Base-by-base conservation (phyloP, 2,888 invertebrate species). In the Drosophila colorata region DNA sequence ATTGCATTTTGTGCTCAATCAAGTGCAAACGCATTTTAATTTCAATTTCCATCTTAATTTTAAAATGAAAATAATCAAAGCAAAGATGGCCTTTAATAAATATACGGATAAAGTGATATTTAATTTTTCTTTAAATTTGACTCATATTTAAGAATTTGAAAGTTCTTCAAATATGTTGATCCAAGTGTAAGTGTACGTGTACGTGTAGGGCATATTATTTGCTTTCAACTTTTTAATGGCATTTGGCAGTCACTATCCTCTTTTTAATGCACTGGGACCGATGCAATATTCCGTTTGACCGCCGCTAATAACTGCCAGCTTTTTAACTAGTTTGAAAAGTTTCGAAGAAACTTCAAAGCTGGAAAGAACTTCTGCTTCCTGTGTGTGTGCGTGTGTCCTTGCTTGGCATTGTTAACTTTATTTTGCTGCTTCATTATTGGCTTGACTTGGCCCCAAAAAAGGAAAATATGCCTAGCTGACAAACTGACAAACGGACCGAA, bases 261-360 rank as follows among this genome's bases (percentile, higher is more conserved):
- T 38, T 63, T 38, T 63, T 38, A 46, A 63, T 74, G 59, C 56
- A 57, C 52, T 57, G 52, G 35, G 38, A 2, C 28, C 56, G 28
- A 14, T 64, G 63, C 53, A 69, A 57, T 69, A 75, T 69, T 20
- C 76, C 35, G 18, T 75, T 64, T 75, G 63, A 47, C 25, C 9
- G 25, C 7, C 41, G 23, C 8, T 14, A 52, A 51, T 51, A 49
- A 16, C 52, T 53, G 40, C 6, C 44, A 33, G 41, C n/a, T 57
- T 68, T 74, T 74, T 69, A 52, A 55, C 79, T 57, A 61, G 44
- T 31, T 38, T 20, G 3, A n/a, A 63, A 74, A 79, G 40, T 69
- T 74, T 55, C 44, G 1, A 14, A 37, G 11, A 46, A 67, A 60
- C 69, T 78, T 68, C 0, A 20, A 25, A 38, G 20, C 53, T 56